Percentiles rank a stretch among this genome's conserved stretches.
These are phyloP conservation scores for Lepidocyrtoides sp. DNA, from an alignment of 2,888 invertebrate species.

Conservation along the genomic window DNA sequence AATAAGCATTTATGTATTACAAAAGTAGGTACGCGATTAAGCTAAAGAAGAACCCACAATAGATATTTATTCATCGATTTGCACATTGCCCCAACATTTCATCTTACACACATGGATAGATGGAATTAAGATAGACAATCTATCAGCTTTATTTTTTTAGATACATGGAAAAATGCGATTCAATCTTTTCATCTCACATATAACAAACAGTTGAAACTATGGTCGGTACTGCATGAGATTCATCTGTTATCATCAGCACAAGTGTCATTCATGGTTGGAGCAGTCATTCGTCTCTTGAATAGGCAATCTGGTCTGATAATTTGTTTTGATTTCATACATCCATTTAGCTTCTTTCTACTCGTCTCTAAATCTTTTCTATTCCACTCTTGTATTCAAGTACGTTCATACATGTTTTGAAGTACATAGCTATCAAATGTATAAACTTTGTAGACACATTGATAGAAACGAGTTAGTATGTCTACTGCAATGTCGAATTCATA, in stretches of 20 bases:
- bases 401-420: background rate
- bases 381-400: too few species aligned
- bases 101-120: too few species aligned
- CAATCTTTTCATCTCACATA: background rate
- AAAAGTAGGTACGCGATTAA: too few species aligned
- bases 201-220: background rate
- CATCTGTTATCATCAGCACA: slow-evolving; percentile 70
- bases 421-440: background rate
- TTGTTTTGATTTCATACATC: slow-evolving; percentile 64
- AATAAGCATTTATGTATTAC: too few species aligned
- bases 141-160: too few species aligned
- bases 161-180: background rate
- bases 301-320: slow-evolving; percentile 70
- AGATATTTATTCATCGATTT: too few species aligned
- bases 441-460: too few species aligned
- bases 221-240: slow-evolving; percentile 29
- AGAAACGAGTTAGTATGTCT: too few species aligned
- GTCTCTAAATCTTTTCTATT: background rate
- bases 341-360: background rate
- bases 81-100: too few species aligned
- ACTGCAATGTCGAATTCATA: too few species aligned
- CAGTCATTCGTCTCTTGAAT: slow-evolving; percentile 69
- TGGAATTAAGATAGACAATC: too few species aligned
- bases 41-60: too few species aligned
- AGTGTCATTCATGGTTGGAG: slow-evolving; percentile 69